phyloP scores from a whole-genome alignment of 1,140 invertebrate species.

The Coptotermes formosanus region DNA sequence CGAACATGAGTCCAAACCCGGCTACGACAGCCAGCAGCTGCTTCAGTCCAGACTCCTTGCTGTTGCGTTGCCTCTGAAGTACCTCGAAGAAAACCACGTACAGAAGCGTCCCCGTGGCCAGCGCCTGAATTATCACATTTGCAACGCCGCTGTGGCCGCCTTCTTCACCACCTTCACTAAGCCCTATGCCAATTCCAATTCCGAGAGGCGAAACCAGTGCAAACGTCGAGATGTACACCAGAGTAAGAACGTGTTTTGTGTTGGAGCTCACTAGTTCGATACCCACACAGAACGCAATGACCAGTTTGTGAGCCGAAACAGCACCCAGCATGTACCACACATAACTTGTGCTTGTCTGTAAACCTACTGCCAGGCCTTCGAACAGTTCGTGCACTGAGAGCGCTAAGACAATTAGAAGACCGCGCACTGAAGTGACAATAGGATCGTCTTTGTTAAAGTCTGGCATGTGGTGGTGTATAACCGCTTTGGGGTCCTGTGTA shows the following conservation, averaged over 20 bases:
- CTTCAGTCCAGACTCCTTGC: conserved; percentile 39
- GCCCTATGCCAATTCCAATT: conserved; percentile 67
- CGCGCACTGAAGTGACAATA: conserved; percentile 44
- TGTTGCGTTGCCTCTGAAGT: conserved; percentile 44
- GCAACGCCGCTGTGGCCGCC: conserved; percentile 46
- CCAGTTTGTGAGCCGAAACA: conserved; percentile 84
- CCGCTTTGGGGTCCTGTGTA: background rate
- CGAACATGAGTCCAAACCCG: conserved; percentile 50
- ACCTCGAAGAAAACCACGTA: conserved; percentile 89
- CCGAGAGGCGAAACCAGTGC: conserved; percentile 76
- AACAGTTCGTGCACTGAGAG: conserved; percentile 89
- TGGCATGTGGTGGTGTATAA: background rate
- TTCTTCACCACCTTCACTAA: conserved; percentile 44
- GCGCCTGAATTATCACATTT: conserved; percentile 62
- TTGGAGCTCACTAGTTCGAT: conserved; percentile 70
- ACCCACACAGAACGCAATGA: conserved; percentile 85
- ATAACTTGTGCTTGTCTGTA: conserved; percentile 64
- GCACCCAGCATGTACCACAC: conserved; percentile 82
- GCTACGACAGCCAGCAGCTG: conserved; percentile 48
- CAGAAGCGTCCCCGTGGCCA: conserved; percentile 82
- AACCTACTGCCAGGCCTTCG: conserved; percentile 86
- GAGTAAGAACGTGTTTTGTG: conserved; percentile 58
- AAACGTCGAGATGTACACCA: conserved; percentile 73
- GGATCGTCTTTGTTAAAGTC: conserved; percentile 34
- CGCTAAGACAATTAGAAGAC: conserved; percentile 78